phyloP scores from a whole-genome alignment of 1,140 invertebrate genomes.

The Ephestia elutella region DNA sequence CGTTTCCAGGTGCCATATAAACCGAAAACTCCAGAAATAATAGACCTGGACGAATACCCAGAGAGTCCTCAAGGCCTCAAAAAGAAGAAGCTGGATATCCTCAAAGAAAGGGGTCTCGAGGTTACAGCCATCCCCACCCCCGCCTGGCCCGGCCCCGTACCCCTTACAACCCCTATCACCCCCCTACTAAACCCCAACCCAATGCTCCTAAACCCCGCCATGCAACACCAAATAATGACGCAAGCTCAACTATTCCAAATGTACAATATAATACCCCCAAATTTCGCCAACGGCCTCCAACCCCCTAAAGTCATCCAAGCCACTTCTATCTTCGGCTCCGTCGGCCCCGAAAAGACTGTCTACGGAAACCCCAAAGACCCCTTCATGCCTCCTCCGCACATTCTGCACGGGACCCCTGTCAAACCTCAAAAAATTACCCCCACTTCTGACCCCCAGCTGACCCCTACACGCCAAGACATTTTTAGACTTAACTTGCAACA shows the following conservation, averaged over 20 bases:
- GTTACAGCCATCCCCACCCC: conserved; percentile 77
- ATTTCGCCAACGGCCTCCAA: conserved; percentile 37
- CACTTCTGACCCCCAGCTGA: conserved; percentile 13
- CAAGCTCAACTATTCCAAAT: conserved; percentile 73
- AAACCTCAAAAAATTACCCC: conserved; percentile 37
- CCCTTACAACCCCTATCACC: conserved; percentile 24
- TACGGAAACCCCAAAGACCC: conserved; percentile 83
- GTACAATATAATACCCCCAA: conserved; percentile 61
- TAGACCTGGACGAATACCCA: conserved; percentile 76
- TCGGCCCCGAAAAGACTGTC: conserved; percentile 77
- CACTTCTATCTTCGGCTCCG: conserved; percentile 77
- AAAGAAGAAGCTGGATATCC: conserved; percentile 82
- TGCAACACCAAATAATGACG: conserved; percentile 73
- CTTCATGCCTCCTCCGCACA: conserved; percentile 70
- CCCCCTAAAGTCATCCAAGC: conserved; percentile 79
- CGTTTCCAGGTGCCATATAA: conserved; percentile 67
- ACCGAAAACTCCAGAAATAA: conserved; percentile 78
- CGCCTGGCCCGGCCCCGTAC: conserved; percentile 31
- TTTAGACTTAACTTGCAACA: conserved; percentile 67
- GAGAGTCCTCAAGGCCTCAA: conserved; percentile 74
- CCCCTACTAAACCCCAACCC: conserved; percentile 32
- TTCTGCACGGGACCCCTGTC: conserved; percentile 49
- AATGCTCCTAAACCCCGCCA: conserved; percentile 42
- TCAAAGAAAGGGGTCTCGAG: conserved; percentile 82
- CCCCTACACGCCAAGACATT: conserved; percentile 59